Conservation (phyloP, 2,797 vertebrate genomes). For the Benthosema pterotum region DNA sequence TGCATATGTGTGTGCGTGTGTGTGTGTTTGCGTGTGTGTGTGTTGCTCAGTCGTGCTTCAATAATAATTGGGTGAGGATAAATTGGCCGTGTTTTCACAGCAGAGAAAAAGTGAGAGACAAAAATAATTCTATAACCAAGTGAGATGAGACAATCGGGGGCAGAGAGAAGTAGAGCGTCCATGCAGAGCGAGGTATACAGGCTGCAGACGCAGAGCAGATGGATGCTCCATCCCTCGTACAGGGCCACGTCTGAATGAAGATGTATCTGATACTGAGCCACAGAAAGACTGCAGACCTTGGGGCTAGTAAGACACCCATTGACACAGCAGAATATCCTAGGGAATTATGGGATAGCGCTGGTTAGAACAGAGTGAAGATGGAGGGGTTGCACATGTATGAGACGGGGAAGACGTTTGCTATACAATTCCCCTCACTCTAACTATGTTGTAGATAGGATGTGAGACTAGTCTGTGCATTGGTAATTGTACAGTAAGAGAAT, state of each 20-base stretch:
- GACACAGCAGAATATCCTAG: slow-evolving; percentile 58
- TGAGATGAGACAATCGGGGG: slow-evolving; percentile 20
- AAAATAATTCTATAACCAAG: slow-evolving; percentile 63
- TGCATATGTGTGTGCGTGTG: not conserved
- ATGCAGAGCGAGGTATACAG: slow-evolving; percentile 15
- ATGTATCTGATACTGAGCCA: slow-evolving; percentile 60
- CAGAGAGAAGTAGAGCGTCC: slow-evolving; percentile 24
- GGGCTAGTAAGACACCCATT: slow-evolving; percentile 29
- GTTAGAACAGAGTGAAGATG: slow-evolving; percentile 16
- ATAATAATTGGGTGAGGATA: slow-evolving; percentile 80
- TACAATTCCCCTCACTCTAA: too few relatives aligned
- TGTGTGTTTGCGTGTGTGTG: not conserved
- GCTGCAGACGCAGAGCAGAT: slow-evolving; percentile 64
- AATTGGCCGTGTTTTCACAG: slow-evolving; percentile 77
- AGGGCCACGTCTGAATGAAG: slow-evolving; percentile 63
- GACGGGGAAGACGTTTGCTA: too few relatives aligned
- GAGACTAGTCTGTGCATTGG: slow-evolving; percentile 28
- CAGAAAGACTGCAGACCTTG: slow-evolving; percentile 46
- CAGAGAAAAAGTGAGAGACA: slow-evolving; percentile 51
- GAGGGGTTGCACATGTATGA: not conserved
- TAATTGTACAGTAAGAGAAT: not conserved
- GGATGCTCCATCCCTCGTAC: slow-evolving; percentile 56
- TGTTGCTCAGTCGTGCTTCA: slow-evolving; percentile 70
- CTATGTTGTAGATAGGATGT: slow-evolving; percentile 14
- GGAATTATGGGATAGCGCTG: slow-evolving; percentile 31